Percentiles rank a stretch among this genome's conserved stretches.
Evolutionary conservation across 1,140 invertebrate genomes (phyloP).

Genomic region (Macrosteles quadrilineatus): DNA sequence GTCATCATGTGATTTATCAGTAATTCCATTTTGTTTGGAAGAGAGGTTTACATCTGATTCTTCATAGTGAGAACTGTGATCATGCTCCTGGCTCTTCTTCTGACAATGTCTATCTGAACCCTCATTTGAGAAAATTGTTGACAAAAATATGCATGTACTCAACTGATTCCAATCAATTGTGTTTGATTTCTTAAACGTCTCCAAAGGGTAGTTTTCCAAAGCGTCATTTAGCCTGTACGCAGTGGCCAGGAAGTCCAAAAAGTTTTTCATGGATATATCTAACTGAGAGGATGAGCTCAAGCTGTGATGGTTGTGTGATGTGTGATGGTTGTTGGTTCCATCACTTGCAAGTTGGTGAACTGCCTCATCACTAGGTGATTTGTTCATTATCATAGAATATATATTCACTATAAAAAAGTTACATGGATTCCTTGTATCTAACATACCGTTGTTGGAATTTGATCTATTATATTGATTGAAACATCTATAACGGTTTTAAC

Average conservation of each 20-base stretch:
- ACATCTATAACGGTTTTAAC: too few relatives aligned
- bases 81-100: neutral
- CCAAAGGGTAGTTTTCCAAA: conserved; percentile 47
- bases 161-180: conserved; percentile 65
- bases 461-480: too few relatives aligned
- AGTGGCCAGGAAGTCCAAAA: conserved; percentile 70
- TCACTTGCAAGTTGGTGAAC: neutral
- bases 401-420: neutral
- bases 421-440: too few relatives aligned
- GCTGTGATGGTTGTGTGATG: neutral
- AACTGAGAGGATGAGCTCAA: neutral
- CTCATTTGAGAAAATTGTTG: conserved; percentile 47
- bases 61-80: neutral
- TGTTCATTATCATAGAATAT: conserved; percentile 1
- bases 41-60: neutral
- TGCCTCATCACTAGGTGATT: conserved; percentile 22
- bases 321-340: neutral
- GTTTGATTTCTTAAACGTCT: conserved; percentile 54
- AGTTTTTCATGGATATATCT: conserved; percentile 59
- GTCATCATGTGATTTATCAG: neutral
- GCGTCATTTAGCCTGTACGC: conserved; percentile 60
- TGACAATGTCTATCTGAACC: neutral
- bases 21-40: neutral
- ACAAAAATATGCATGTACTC: conserved; percentile 48
- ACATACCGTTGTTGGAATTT: neutral